These are phyloP conservation scores for Gasteruption jaculator DNA, from an alignment of 2,888 invertebrate species.

Conservation along the genomic window DNA sequence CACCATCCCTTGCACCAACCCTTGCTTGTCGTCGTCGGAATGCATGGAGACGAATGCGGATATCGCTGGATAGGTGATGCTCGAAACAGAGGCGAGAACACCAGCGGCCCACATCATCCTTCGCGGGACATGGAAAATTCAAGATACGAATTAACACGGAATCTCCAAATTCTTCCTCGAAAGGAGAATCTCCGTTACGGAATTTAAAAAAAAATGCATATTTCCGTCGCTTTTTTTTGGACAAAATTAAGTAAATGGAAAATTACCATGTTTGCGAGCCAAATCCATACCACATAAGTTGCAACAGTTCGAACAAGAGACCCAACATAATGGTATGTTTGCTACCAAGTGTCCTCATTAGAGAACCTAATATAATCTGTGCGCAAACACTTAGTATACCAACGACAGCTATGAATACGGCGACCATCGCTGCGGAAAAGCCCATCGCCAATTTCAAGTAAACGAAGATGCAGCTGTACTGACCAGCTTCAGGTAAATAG, in stretches of 20 bases:
- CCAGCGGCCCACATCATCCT: conserved; percentile 99
- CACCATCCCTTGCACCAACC: conserved; percentile 94
- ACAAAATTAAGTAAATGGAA: conserved; percentile 18
- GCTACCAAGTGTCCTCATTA: conserved; percentile 76
- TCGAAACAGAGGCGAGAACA: conserved; percentile 89
- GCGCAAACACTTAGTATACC: conserved; percentile 94
- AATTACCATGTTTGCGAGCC: conserved; percentile 88
- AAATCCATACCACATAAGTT: conserved; percentile 96
- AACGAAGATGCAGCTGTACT: conserved; percentile 99
- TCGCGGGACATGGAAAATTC: conserved; percentile 18
- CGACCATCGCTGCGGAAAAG: conserved; percentile 91
- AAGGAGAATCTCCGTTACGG: no score
- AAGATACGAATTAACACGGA: no score
- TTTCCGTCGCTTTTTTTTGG: no score
- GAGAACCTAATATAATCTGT: conserved; percentile 77
- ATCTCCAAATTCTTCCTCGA: no score
- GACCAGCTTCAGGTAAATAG: conserved; percentile 96
- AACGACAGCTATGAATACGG: conserved; percentile 95
- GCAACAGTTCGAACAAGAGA: conserved; percentile 92
- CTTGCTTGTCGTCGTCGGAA: conserved; percentile 96
- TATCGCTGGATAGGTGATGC: conserved; percentile 97
- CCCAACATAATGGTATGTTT: conserved; percentile 98
- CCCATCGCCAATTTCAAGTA: conserved; percentile 96
- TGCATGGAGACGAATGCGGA: conserved; percentile 98
- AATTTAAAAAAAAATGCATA: no score